Conservation (phyloP, 2,888 invertebrate species). For the Agelastica alni region DNA sequence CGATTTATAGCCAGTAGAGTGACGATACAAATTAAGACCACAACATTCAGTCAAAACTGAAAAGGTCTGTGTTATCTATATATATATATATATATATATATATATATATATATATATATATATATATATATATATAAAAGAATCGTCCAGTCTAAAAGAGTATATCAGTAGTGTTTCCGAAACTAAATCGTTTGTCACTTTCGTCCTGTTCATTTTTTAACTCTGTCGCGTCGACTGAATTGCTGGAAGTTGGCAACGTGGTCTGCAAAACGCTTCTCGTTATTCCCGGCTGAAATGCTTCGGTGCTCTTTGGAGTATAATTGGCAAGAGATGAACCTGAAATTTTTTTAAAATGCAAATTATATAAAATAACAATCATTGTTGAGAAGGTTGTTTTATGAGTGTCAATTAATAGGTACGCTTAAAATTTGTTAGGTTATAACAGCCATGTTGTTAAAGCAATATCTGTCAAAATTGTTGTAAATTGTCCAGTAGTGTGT, state of each 20-base stretch:
- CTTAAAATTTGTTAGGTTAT: no score
- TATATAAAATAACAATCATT: not conserved
- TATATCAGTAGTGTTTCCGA: constrained; percentile 54
- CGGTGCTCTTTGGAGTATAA: constrained; percentile 81
- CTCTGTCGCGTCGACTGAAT: constrained; percentile 73
- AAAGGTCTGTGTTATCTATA: no score
- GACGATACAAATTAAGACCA: no score
- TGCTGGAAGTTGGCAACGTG: constrained; percentile 62
- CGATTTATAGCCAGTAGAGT: no score
- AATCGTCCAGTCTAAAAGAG: constrained; percentile 46
- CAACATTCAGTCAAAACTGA: no score
- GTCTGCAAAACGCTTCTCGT: constrained; percentile 61
- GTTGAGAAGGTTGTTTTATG: not conserved
- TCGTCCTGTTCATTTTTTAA: constrained; percentile 48
- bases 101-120: no score
- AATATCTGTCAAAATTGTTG: no score
- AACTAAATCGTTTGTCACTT: constrained; percentile 52
- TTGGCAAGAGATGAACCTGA: constrained; percentile 67
- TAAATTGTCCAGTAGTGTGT: no score
- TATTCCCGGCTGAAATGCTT: constrained; percentile 79
- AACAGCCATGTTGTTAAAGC: no score
- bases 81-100: no score
- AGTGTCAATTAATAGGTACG: no score
- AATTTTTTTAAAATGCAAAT: constrained; percentile 57
- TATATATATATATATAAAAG: no score